A percentile compares a stretch with the other conserved stretches of the same genome.
phyloP scores from a whole-genome alignment of 2,113 vertebrate species.

The Spizaetus ornatus region DNA sequence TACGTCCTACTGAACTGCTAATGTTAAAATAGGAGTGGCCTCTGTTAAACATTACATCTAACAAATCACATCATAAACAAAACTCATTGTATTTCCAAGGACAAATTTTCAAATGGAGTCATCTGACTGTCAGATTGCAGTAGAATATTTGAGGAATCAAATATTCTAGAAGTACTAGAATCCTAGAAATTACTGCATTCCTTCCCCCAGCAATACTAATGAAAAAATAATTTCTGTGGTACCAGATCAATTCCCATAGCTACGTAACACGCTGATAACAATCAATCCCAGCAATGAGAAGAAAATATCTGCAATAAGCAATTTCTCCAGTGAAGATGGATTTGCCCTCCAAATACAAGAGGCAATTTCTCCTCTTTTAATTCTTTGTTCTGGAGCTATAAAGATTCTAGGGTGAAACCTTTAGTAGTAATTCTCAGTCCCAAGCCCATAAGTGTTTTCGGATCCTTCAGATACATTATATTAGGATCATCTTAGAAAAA shows the following conservation, averaged over 20 bases:
- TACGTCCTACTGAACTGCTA: not conserved
- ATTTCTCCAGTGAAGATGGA: not conserved
- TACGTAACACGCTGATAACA: not conserved
- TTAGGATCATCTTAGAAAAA: not conserved
- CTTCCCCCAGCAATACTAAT: not conserved
- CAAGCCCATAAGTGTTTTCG: not conserved
- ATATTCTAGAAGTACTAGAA: not conserved
- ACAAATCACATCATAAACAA: not conserved
- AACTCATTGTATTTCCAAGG: not conserved
- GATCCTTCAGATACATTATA: not conserved
- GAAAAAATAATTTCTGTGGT: not conserved
- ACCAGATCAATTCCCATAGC: not conserved
- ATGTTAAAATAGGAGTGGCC: not conserved
- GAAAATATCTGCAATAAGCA: not conserved
- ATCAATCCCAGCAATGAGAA: not conserved
- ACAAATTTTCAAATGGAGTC: not conserved
- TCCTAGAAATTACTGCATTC: not conserved
- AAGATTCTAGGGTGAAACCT: not conserved
- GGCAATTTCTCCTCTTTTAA: not conserved
- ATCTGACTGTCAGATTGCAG: not conserved
- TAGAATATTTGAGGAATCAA: not conserved
- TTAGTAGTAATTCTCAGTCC: not conserved
- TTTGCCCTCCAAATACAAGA: not conserved
- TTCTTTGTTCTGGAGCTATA: not conserved
- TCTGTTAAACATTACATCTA: not conserved